Evolutionary conservation across 2,113 vertebrate genomes (phyloP).

Genomic region (Hippocampus abdominalis): DNA sequence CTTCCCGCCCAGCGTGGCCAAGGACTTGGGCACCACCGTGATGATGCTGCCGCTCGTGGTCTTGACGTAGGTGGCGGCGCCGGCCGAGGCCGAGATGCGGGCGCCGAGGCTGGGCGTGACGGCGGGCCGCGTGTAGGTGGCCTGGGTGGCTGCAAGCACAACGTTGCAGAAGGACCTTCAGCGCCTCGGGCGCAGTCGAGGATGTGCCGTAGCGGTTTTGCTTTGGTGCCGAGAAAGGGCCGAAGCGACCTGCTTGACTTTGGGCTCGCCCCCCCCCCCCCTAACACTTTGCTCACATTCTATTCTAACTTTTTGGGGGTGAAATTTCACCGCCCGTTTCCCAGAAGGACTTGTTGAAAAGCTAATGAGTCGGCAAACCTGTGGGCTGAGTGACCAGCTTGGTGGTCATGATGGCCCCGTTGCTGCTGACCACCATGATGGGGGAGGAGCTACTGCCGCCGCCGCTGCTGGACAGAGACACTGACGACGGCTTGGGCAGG

Average conservation of each 20-base stretch:
- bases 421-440: conserved; percentile 99
- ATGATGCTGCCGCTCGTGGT: conserved; percentile 98
- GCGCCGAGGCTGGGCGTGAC: conserved; percentile 83
- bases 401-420: conserved; percentile 97
- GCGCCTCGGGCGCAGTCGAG: not conserved
- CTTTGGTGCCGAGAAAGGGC: too few relatives aligned
- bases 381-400: conserved; percentile 92
- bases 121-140: conserved; percentile 85
- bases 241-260: too few relatives aligned
- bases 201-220: too few relatives aligned
- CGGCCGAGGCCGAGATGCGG: conserved; percentile 83
- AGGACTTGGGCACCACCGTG: conserved; percentile 94
- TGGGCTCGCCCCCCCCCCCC: too few relatives aligned
- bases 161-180: not conserved
- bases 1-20: conserved; percentile 92
- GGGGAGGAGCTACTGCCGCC: conserved; percentile 84
- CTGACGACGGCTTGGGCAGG: conserved; percentile 93
- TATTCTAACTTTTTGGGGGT: too few relatives aligned
- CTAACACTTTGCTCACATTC: too few relatives aligned
- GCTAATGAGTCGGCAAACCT: conserved; percentile 66
- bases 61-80: conserved; percentile 91
- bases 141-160: conserved; percentile 75
- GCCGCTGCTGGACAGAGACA: conserved; percentile 78
- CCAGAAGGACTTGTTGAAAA: not conserved
- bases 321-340: too few relatives aligned